Conservation (phyloP, 2,113 vertebrate species). For the Entomyzon cyanotis region DNA sequence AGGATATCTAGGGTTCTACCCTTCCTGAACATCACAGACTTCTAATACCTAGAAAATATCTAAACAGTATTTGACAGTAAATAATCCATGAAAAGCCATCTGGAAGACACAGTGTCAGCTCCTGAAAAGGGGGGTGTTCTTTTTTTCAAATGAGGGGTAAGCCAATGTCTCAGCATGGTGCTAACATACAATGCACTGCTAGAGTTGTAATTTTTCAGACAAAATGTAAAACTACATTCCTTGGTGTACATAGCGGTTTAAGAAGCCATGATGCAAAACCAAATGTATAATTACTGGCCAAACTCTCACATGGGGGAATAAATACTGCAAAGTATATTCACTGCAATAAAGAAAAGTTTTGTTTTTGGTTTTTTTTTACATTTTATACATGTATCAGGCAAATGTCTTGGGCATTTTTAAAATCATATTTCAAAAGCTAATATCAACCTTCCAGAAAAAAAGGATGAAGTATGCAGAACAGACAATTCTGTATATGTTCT, state of each 20-base stretch:
- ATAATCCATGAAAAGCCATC: background rate
- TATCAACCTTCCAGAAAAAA: background rate
- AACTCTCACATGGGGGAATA: background rate
- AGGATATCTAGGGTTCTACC: background rate
- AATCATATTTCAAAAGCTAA: background rate
- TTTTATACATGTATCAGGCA: background rate
- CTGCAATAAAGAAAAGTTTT: background rate
- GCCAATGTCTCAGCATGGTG: background rate
- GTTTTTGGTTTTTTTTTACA: background rate
- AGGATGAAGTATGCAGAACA: background rate
- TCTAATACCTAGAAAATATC: background rate
- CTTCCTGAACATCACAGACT: background rate
- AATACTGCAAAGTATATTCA: background rate
- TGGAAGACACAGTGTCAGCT: background rate
- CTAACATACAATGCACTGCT: background rate
- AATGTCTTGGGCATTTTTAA: background rate
- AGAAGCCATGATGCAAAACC: background rate
- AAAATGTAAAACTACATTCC: background rate
- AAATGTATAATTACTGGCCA: background rate
- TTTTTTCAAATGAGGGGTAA: background rate
- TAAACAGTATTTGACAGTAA: background rate
- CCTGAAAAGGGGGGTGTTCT: background rate
- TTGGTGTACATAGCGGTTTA: background rate
- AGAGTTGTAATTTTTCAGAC: background rate
- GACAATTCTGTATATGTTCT: background rate